Evolutionary conservation across 2,113 vertebrate genomes (phyloP).

Genomic region (Chloropsis cyanopogon): DNA sequence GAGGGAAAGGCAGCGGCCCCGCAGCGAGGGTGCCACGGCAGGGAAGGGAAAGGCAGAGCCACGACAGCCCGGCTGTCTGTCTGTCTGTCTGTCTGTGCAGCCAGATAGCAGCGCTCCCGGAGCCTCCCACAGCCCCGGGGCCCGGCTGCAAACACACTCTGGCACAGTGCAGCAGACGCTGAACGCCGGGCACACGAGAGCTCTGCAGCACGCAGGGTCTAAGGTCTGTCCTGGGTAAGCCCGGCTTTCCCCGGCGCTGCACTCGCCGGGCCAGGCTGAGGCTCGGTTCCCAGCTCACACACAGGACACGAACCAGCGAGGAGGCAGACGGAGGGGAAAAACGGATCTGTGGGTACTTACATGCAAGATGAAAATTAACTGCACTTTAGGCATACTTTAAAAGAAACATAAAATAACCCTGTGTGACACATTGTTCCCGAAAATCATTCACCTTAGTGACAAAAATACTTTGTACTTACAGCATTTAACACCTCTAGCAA

Average conservation of each 20-base stretch:
- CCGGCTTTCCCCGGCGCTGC: neutral
- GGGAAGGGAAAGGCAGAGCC: neutral
- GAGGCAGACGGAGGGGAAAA: neutral
- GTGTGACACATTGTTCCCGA: neutral
- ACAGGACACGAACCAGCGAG: neutral
- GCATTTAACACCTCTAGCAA: slow-evolving; percentile 6
- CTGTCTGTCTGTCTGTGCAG: no score
- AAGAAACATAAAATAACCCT: slow-evolving; percentile 5
- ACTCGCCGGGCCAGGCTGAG: neutral
- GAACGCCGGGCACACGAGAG: neutral
- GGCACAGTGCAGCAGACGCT: neutral
- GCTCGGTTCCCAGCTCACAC: neutral
- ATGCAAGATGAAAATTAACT: slow-evolving; percentile 9
- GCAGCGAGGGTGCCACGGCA: rapidly evolving
- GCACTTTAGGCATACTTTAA: slow-evolving; percentile 27
- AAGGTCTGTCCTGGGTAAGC: neutral
- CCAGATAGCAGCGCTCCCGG: neutral
- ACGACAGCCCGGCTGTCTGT: rapidly evolving
- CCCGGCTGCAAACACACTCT: neutral
- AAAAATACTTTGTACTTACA: neutral
- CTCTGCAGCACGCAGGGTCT: neutral
- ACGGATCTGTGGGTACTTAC: neutral
- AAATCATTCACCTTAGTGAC: neutral
- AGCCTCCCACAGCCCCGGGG: neutral
- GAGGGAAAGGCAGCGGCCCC: neutral